Conservation (phyloP, 2,888 invertebrate genomes). For the Andrena haemorrhoa region DNA sequence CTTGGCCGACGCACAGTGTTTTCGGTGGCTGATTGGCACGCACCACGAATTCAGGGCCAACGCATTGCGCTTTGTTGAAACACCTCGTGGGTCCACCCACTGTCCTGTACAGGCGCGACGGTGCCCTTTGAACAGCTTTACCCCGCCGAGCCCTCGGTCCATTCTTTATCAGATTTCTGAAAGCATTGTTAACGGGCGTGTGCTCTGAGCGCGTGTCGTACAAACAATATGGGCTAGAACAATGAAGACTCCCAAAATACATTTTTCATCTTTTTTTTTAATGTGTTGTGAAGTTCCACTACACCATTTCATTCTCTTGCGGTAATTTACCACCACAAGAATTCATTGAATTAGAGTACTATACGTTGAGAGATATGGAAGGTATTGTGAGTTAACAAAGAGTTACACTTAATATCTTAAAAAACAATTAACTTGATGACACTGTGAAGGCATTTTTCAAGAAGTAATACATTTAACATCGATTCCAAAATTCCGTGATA, state of each 20-base stretch:
- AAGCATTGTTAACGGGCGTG: slow-evolving; percentile 45
- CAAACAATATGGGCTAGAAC: background rate
- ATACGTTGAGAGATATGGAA: no score
- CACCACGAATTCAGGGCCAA: slow-evolving; percentile 92
- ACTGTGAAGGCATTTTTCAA: no score
- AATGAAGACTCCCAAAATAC: background rate
- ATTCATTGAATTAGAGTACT: no score
- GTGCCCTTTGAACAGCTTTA: slow-evolving; percentile 90
- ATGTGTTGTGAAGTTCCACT: slow-evolving; percentile 2
- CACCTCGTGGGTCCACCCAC: slow-evolving; percentile 85
- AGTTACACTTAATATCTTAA: no score
- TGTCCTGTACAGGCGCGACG: slow-evolving; percentile 89
- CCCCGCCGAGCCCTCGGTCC: slow-evolving; percentile 85
- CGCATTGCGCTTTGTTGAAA: slow-evolving; percentile 85
- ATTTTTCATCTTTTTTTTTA: background rate
- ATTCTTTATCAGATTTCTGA: slow-evolving; percentile 73
- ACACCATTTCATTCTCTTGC: no score
- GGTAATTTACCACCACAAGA: no score
- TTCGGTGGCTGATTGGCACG: slow-evolving; percentile 89
- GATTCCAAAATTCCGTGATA: no score
- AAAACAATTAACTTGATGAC: no score
- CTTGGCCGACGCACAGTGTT: slow-evolving; percentile 87
- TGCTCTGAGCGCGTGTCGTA: background rate
- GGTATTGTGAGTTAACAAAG: no score
- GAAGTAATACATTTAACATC: no score